A percentile compares a stretch with the other conserved stretches of the same genome.
Evolutionary conservation across 2,113 vertebrate species (phyloP).

Genomic region (Nasalis larvatus): DNA sequence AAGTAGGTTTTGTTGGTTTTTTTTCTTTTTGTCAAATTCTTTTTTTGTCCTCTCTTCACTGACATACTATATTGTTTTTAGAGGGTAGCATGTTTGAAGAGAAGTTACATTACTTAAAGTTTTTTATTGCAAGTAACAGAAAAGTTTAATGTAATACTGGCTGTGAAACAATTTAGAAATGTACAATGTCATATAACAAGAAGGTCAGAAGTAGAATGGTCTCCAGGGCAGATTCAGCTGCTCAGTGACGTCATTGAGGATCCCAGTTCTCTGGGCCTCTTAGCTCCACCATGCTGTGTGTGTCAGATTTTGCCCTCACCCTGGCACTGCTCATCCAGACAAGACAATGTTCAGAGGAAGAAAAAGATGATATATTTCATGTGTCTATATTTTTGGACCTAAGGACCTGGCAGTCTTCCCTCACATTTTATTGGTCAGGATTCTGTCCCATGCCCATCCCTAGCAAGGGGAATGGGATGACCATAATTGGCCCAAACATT

Average conservation of each 20-base stretch:
- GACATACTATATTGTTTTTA: not conserved
- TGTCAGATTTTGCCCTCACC: not conserved
- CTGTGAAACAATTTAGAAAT: not conserved
- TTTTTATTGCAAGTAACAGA: not conserved
- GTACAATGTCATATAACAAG: not conserved
- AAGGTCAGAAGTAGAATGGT: not conserved
- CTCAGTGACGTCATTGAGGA: rapidly evolving
- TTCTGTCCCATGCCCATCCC: not conserved
- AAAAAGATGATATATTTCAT: not conserved
- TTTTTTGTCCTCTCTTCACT: not conserved
- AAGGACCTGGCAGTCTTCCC: not conserved
- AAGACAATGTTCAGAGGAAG: not conserved
- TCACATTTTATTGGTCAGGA: not conserved
- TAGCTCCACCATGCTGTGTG: not conserved
- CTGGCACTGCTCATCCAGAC: not conserved
- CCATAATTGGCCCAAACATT: not conserved
- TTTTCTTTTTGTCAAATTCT: not conserved
- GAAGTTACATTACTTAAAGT: not conserved
- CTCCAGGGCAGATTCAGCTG: not conserved
- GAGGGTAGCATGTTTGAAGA: not conserved
- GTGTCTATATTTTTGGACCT: not conserved
- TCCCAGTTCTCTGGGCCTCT: not conserved
- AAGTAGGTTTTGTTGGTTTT: not conserved
- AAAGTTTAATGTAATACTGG: not conserved
- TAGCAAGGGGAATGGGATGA: not conserved